Base-by-base conservation (phyloP, 2,797 vertebrate genomes). In the Sebastes variabilis region DNA sequence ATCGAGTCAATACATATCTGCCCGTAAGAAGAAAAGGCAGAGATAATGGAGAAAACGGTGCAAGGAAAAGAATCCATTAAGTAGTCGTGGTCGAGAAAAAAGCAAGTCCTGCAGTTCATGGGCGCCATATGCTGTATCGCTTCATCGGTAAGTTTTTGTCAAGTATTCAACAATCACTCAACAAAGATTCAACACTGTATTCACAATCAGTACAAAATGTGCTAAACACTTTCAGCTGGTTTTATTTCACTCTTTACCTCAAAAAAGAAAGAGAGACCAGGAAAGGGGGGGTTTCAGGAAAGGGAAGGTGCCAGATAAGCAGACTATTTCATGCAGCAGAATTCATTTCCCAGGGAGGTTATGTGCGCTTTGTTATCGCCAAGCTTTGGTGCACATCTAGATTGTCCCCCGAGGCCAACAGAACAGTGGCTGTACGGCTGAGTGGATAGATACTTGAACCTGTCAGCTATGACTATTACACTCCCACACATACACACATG, bases 361-460 rank as follows among this genome's bases (percentile, higher is more conserved):
- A 84, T 86, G 84, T 91, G 88, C 29, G 87, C 88, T 90, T 91
- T 93, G 92, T 93, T 95, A 94, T 95, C 94, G 88, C 89, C 91
- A 89, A 88, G 93, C 94, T 94, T 95, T 95, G 92, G 91, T 93
- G 93, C 93, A 93, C 94, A 93, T 94, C 90, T 91, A 92, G 93
- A 94, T 94, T 94, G 92, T 95, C 93, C 93, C 94, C 88, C 2
- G 85, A 90, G 94, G 93, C 89, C 87, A 87, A 81, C 91, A 91
- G 88, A 90, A 92, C 93, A 91, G 85, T 89, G 89, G 88, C 90
- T 91, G 88, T 90, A 93, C 82, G 86, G 92, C 89, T 94, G 93
- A 95, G 92, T 92, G 92, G 88, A 89, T 87, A 93, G 91, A 95
- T 92, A 91, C 93, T 91, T 92, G 91, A 94, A 94, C 93, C 92